Evolutionary conservation across 2,888 invertebrate genomes (phyloP).

Genomic region (Drosophila ezoana): DNA sequence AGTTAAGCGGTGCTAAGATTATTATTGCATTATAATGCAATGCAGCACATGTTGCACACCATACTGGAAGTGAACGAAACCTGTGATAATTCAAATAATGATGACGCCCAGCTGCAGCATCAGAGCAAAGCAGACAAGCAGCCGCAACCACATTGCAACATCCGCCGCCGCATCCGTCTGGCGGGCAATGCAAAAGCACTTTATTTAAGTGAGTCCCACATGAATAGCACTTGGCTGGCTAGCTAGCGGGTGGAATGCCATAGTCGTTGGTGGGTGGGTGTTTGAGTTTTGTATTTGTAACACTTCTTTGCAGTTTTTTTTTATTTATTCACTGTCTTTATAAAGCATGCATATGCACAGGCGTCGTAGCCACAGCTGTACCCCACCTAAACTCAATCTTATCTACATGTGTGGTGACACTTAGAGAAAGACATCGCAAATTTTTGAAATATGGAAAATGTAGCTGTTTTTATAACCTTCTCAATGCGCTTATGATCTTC

Average conservation of each 20-base stretch:
- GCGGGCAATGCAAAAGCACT: slow-evolving; percentile 77
- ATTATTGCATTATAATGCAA: slow-evolving; percentile 46
- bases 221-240: slow-evolving; percentile 71
- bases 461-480: too few species aligned
- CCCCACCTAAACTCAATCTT: slow-evolving; percentile 19
- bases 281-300: slow-evolving; percentile 69
- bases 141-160: slow-evolving; percentile 58
- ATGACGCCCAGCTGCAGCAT: slow-evolving; percentile 33
- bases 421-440: not conserved
- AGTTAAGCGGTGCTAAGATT: slow-evolving; percentile 53
- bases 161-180: slow-evolving; percentile 59
- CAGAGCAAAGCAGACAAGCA: slow-evolving; percentile 23
- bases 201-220: slow-evolving; percentile 80
- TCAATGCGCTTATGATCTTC: too few species aligned
- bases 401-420: slow-evolving; percentile 20
- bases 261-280: slow-evolving; percentile 36
- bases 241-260: slow-evolving; percentile 10
- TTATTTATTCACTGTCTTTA: slow-evolving; percentile 62
- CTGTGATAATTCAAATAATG: slow-evolving; percentile 77
- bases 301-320: slow-evolving; percentile 71
- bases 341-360: slow-evolving; percentile 44
- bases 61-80: slow-evolving; percentile 38
- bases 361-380: slow-evolving; percentile 29
- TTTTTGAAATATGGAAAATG: too few species aligned
- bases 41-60: slow-evolving; percentile 48